Conservation (phyloP, 1,140 invertebrate species). For the Muscidifurax raptorellus region DNA sequence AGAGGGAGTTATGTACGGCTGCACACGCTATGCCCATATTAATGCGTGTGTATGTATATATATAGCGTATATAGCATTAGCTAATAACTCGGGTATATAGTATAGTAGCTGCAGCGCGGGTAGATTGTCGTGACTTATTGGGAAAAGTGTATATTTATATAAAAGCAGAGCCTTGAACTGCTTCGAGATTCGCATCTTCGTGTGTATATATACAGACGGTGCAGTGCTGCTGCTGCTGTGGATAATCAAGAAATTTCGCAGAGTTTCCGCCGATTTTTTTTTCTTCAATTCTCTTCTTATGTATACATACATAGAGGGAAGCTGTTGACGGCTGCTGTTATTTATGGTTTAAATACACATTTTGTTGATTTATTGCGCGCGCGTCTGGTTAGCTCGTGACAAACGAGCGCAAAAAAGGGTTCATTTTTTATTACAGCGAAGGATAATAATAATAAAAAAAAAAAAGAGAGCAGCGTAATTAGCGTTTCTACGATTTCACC, state of each 20-base stretch:
- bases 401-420: too few relatives aligned
- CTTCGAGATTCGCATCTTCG: slow-evolving; percentile 17
- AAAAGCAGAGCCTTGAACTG: slow-evolving; percentile 28
- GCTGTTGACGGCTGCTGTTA: neutral
- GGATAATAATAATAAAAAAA: too few relatives aligned
- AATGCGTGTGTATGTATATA: neutral
- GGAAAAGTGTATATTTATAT: neutral
- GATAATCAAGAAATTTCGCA: slow-evolving; percentile 5
- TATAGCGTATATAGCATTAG: slow-evolving; percentile 16
- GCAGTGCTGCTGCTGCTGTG: neutral
- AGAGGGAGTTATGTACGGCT: neutral
- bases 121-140: slow-evolving; percentile 28
- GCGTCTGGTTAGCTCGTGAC: too few relatives aligned
- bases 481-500: neutral
- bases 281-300: neutral
- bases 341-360: neutral
- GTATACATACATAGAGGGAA: neutral
- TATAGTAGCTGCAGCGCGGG: neutral
- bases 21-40: slow-evolving; percentile 12
- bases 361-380: too few relatives aligned
- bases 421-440: too few relatives aligned
- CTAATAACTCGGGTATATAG: slow-evolving; percentile 12
- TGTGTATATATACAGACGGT: neutral
- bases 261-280: neutral
- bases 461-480: neutral